These are phyloP conservation scores for Tenthredo livida DNA, from an alignment of 2,888 invertebrate genomes.

Conservation along the genomic window DNA sequence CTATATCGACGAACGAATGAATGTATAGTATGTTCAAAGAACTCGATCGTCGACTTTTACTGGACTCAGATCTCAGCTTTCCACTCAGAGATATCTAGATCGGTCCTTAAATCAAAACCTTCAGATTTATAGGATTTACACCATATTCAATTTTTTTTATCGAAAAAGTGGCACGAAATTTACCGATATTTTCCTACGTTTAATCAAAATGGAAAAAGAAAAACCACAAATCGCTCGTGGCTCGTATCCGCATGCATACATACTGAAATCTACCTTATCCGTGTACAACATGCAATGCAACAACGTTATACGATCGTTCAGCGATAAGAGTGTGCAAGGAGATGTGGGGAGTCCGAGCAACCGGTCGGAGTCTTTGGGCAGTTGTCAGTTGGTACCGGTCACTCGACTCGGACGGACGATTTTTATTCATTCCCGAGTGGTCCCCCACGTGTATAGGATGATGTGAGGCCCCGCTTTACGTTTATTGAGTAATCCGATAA, in stretches of 20 bases:
- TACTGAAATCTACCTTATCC: neutral
- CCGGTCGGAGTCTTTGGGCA: slow-evolving; percentile 41
- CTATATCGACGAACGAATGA: neutral
- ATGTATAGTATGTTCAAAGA: neutral
- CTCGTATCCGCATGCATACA: neutral
- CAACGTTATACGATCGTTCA: neutral
- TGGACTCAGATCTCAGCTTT: slow-evolving; percentile 33
- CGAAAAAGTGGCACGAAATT: too few relatives aligned
- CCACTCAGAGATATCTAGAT: slow-evolving; percentile 33
- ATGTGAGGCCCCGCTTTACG: neutral
- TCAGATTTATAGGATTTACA: neutral
- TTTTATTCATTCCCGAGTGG: neutral
- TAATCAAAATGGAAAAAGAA: neutral
- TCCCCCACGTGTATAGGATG: neutral
- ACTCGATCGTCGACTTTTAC: slow-evolving; percentile 44
- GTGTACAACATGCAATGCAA: neutral
- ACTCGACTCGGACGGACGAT: slow-evolving; percentile 49
- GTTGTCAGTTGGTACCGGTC: slow-evolving; percentile 47
- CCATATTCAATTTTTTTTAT: neutral
- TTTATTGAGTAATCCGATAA: neutral
- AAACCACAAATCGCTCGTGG: neutral
- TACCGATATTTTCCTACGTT: neutral
- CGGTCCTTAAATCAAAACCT: neutral
- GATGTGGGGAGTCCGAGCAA: slow-evolving; percentile 25
- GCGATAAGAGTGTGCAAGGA: slow-evolving; percentile 24